Evolutionary conservation across 2,888 invertebrate species (phyloP).

Genomic region (Lepidonotus clava): DNA sequence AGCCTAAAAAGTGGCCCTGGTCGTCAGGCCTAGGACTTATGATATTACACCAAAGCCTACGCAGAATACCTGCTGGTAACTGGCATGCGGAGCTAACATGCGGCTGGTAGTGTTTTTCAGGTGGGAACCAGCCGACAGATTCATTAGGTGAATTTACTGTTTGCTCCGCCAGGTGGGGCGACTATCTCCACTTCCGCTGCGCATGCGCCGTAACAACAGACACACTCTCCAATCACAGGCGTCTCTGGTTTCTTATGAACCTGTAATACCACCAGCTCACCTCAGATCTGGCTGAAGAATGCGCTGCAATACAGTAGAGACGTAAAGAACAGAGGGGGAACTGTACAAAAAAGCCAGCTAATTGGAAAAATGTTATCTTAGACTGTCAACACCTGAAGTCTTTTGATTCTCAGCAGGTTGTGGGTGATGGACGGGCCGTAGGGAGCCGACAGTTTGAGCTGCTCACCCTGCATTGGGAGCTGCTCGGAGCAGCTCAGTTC

Average conservation of each 20-base stretch:
- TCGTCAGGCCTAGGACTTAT: neutral
- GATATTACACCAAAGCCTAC: neutral
- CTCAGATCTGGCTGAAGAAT: too few relatives aligned
- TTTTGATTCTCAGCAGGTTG: neutral
- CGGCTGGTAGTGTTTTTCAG: neutral
- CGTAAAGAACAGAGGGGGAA: too few relatives aligned
- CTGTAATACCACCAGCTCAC: too few relatives aligned
- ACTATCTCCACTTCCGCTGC: neutral
- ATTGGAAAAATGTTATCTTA: constrained; percentile 33
- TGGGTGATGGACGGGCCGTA: neutral
- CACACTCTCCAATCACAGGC: too few relatives aligned
- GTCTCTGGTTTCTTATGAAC: too few relatives aligned
- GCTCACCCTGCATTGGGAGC: neutral
- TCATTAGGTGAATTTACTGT: too few relatives aligned
- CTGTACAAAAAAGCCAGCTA: too few relatives aligned
- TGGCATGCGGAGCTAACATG: neutral
- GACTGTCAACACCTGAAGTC: neutral
- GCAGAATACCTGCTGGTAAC: neutral
- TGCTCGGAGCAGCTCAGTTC: too few relatives aligned
- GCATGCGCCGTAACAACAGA: neutral
- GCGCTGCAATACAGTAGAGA: too few relatives aligned
- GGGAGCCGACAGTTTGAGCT: neutral
- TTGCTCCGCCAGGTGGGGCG: neutral
- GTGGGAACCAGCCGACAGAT: neutral
- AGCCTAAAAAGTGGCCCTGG: neutral